phyloP scores from a whole-genome alignment of 2,113 vertebrate species.

The Nannobrachium achirus region DNA sequence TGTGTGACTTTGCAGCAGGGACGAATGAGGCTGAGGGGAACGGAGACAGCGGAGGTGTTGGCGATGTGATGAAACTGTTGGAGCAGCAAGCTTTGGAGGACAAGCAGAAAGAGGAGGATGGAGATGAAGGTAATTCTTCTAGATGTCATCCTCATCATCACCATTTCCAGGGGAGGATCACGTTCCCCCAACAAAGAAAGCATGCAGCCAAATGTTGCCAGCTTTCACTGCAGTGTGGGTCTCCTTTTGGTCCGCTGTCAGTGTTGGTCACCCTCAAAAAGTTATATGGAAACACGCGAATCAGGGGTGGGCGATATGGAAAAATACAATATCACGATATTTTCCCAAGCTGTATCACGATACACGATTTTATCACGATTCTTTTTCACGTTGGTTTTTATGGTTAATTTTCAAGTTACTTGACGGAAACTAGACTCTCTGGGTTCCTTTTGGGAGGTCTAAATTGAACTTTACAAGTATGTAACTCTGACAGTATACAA shows the following conservation, averaged over 20 bases:
- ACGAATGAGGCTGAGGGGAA: slow-evolving; percentile 86
- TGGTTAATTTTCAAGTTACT: too few relatives aligned
- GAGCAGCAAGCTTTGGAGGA: slow-evolving; percentile 90
- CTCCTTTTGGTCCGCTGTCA: too few relatives aligned
- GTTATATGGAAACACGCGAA: neutral
- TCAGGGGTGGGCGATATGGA: too few relatives aligned
- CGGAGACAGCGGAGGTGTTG: slow-evolving; percentile 71
- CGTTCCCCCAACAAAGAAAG: slow-evolving; percentile 6
- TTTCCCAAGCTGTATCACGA: too few relatives aligned
- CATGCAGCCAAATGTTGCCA: slow-evolving; percentile 12
- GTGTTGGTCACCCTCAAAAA: too few relatives aligned
- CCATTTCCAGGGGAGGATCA: slow-evolving; percentile 11
- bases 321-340: too few relatives aligned
- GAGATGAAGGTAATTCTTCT: slow-evolving; percentile 85
- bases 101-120: slow-evolving; percentile 90
- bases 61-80: slow-evolving; percentile 87
- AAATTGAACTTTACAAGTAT: too few relatives aligned
- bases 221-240: neutral
- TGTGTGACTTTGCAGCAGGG: slow-evolving; percentile 81
- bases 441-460: too few relatives aligned
- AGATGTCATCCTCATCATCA: slow-evolving; percentile 40
- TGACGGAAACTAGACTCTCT: too few relatives aligned
- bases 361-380: too few relatives aligned
- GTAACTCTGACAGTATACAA: too few relatives aligned
- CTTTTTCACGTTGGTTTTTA: too few relatives aligned